Conservation (phyloP, 23 tunicate genomes). For the Ascidia mentula region DNA sequence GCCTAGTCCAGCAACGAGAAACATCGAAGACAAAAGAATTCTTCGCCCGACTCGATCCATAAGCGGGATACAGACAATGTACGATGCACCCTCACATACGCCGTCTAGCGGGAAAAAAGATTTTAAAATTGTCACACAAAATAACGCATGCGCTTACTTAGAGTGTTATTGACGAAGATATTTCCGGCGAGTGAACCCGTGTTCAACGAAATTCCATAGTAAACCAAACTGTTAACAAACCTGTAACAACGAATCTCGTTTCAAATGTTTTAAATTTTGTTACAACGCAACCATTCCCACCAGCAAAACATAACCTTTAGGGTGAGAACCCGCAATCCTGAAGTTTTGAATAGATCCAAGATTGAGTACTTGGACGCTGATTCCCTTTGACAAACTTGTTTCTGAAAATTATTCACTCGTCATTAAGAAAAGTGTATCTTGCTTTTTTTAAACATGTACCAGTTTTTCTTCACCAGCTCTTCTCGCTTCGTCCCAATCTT, state of each 20-base stretch:
- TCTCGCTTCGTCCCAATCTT: slow-evolving; percentile 12
- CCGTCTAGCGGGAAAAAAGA: too few species aligned
- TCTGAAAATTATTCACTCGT: too few species aligned
- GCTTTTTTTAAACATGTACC: too few species aligned
- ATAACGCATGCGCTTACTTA: slow-evolving; percentile 27
- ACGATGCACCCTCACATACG: slow-evolving; percentile 30
- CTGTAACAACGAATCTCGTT: too few species aligned
- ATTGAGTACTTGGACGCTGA: slow-evolving; percentile 11
- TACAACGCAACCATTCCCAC: slow-evolving; percentile 26
- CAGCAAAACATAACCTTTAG: slow-evolving; percentile 53
- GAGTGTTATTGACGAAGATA: slow-evolving; percentile 49
- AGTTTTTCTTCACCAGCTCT: background rate
- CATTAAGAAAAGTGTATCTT: too few species aligned
- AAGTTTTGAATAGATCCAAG: slow-evolving; percentile 30
- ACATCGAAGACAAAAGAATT: slow-evolving; percentile 10
- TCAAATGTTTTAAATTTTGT: too few species aligned
- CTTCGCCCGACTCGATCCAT: slow-evolving; percentile 48
- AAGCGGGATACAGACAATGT: slow-evolving; percentile 18
- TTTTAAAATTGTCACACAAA: too few species aligned
- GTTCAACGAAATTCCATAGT: slow-evolving; percentile 60
- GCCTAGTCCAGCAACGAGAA: slow-evolving; percentile 32
- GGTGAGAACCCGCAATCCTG: slow-evolving; percentile 34
- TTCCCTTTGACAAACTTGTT: background rate
- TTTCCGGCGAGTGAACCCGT: slow-evolving; percentile 51
- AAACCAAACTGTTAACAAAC: slow-evolving; percentile 69